Conservation (phyloP, 2,888 invertebrate species). For the Colletes collaris region DNA sequence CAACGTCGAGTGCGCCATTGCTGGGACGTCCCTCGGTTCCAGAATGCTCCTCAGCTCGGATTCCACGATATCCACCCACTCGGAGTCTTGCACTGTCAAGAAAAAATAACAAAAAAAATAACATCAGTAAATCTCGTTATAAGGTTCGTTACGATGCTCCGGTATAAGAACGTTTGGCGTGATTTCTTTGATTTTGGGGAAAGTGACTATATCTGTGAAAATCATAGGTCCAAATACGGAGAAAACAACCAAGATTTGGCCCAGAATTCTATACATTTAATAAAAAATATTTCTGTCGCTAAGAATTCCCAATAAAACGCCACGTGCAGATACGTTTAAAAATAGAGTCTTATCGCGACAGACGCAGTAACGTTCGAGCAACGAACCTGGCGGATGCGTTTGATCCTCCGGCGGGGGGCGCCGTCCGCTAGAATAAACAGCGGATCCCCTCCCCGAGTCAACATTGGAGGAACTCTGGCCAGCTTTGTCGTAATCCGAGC, state of each 20-base stretch:
- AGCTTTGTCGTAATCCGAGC: conserved; percentile 89
- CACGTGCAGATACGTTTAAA: too few species aligned
- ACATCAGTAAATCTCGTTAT: neutral
- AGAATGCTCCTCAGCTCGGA: conserved; percentile 91
- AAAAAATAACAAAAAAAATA: neutral
- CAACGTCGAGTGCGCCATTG: conserved; percentile 87
- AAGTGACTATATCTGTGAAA: too few species aligned
- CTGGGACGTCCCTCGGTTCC: conserved; percentile 88
- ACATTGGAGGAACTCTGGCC: conserved; percentile 90
- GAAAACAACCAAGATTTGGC: too few species aligned
- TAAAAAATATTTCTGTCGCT: too few species aligned
- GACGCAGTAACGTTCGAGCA: conserved; percentile 19
- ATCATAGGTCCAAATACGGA: too few species aligned
- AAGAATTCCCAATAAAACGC: too few species aligned
- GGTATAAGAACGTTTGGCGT: too few species aligned
- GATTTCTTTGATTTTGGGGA: too few species aligned
- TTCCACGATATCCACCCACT: conserved; percentile 93
- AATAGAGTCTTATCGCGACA: neutral
- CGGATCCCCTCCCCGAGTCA: conserved; percentile 92
- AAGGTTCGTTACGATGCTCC: too few species aligned
- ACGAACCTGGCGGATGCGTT: conserved; percentile 77
- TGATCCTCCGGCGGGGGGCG: conserved; percentile 84
- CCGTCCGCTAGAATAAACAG: conserved; percentile 90
- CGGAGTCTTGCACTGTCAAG: conserved; percentile 86
- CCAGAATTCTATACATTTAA: too few species aligned